phyloP scores from a whole-genome alignment of 2,113 vertebrate genomes.

The Piaya cayana region DNA sequence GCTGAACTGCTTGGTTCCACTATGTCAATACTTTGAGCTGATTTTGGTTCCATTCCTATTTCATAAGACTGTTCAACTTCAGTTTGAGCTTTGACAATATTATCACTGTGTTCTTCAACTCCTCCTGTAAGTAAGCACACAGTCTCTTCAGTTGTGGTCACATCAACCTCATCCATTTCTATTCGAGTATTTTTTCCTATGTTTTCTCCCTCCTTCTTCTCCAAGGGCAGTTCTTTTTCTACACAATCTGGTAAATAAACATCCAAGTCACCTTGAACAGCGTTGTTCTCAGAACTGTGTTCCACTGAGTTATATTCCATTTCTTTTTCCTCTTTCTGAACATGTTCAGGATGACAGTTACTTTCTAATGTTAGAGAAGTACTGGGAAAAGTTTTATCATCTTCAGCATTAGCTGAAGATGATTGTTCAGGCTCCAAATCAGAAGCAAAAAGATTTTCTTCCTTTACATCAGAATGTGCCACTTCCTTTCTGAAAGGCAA shows the following conservation, averaged over 20 bases:
- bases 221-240: background rate
- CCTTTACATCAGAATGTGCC: conserved; percentile 38
- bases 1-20: conserved; percentile 42
- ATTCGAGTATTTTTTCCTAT: background rate
- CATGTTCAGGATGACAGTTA: background rate
- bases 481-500: conserved; percentile 67
- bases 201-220: conserved; percentile 24
- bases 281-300: background rate
- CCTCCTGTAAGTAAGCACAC: background rate
- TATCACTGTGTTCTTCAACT: background rate
- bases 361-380: background rate
- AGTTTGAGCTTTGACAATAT: background rate
- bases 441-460: conserved; percentile 24
- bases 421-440: conserved; percentile 32
- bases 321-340: conserved; percentile 50
- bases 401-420: background rate
- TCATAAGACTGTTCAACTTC: background rate
- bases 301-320: background rate
- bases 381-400: background rate
- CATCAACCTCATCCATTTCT: background rate
- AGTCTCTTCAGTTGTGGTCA: background rate
- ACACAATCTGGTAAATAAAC: conserved; percentile 11
- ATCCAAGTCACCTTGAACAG: background rate
- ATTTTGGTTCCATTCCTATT: background rate
- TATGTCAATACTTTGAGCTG: background rate